Percentiles rank a stretch among this genome's conserved stretches.
phyloP scores from a whole-genome alignment of 2,113 vertebrate genomes.

The Xiphophorus hellerii region DNA sequence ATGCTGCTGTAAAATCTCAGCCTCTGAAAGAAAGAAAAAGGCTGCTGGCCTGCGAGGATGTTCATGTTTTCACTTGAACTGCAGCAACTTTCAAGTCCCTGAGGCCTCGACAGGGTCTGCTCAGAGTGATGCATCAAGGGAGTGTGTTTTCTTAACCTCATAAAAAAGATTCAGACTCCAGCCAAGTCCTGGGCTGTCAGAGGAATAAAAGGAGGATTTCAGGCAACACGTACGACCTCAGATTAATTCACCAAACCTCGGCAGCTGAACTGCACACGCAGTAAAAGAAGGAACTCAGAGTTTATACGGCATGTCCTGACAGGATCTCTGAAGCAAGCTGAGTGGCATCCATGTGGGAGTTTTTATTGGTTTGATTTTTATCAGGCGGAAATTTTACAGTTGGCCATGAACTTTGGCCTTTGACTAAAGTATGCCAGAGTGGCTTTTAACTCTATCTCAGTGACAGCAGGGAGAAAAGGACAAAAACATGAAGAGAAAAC shows the following conservation, averaged over 20 bases:
- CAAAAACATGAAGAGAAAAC: background rate
- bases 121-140: slow-evolving; percentile 37
- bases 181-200: background rate
- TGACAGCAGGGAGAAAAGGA: slow-evolving; percentile 3
- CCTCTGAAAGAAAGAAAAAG: slow-evolving; percentile 21
- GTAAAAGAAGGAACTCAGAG: slow-evolving; percentile 8
- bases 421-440: slow-evolving; percentile 1
- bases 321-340: slow-evolving; percentile 24
- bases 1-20: slow-evolving; percentile 48
- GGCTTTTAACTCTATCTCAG: background rate
- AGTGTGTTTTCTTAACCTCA: background rate
- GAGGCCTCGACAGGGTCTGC: slow-evolving; percentile 48
- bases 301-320: slow-evolving; percentile 41
- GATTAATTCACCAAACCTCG: slow-evolving; percentile 1
- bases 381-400: slow-evolving; percentile 1
- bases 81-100: slow-evolving; percentile 53
- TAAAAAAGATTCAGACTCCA: too few relatives aligned
- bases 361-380: slow-evolving; percentile 35
- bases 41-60: background rate
- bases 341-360: background rate
- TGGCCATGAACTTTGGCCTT: slow-evolving; percentile 19
- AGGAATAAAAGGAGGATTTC: slow-evolving; percentile 2
- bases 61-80: slow-evolving; percentile 71
- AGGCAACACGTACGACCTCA: slow-evolving; percentile 1
- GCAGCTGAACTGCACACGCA: slow-evolving; percentile 1